Percentiles rank a stretch among this genome's conserved stretches.
Evolutionary conservation across 2,888 invertebrate genomes (phyloP).

Genomic region (Temnothorax rugatulus): DNA sequence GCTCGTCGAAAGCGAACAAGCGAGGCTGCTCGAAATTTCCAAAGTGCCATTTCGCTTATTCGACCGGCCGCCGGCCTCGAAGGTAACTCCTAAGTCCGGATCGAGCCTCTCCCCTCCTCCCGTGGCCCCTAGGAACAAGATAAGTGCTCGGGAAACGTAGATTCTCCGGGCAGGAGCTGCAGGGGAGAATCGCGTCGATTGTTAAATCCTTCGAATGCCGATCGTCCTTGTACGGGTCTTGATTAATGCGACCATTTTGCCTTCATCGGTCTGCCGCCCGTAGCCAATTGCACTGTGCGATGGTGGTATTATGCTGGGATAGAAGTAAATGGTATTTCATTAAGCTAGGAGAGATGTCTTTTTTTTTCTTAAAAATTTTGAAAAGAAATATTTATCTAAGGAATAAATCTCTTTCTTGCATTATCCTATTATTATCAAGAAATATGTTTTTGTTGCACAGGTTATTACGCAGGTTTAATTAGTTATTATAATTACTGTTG

Average conservation of each 20-base stretch:
- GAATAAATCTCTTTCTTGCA: not conserved
- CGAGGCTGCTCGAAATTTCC: slow-evolving; percentile 68
- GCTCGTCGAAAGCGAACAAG: slow-evolving; percentile 54
- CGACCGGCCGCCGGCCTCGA: slow-evolving; percentile 22
- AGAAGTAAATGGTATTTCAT: slow-evolving; percentile 26
- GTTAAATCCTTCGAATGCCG: slow-evolving; percentile 49
- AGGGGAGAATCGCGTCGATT: slow-evolving; percentile 36
- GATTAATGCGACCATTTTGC: slow-evolving; percentile 39
- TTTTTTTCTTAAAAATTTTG: not conserved
- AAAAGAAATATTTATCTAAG: not conserved
- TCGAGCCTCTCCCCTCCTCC: not conserved
- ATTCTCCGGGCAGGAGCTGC: slow-evolving; percentile 8
- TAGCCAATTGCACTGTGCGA: slow-evolving; percentile 13
- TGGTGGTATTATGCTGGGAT: slow-evolving; percentile 2
- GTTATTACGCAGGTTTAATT: not conserved
- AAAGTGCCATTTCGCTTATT: slow-evolving; percentile 63
- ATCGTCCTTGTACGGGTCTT: slow-evolving; percentile 39
- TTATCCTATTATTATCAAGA: not conserved
- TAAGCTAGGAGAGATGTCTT: not conserved
- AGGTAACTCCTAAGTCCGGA: not conserved
- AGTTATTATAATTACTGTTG: not conserved
- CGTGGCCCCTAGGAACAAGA: not conserved
- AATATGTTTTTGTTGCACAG: not conserved
- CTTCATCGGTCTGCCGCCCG: slow-evolving; percentile 16
- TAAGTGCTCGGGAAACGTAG: slow-evolving; percentile 48